Conservation (phyloP, 2,797 vertebrate species). For the Apodemus agrarius region DNA sequence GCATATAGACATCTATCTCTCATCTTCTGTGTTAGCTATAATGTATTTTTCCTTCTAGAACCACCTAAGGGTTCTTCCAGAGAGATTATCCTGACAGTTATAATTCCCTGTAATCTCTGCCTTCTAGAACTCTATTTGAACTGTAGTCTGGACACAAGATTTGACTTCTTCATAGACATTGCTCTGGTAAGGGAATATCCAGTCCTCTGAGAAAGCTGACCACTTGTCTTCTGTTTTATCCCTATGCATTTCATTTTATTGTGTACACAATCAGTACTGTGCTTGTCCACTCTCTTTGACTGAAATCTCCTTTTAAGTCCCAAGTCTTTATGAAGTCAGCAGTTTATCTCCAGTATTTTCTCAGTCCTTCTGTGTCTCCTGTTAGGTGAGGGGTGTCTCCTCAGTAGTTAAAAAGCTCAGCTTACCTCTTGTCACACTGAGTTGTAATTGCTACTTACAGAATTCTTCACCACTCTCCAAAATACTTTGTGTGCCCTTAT, state of each 20-base stretch:
- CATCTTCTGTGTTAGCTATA: not conserved
- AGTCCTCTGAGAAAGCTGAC: not conserved
- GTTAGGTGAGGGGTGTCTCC: not conserved
- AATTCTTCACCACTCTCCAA: not conserved
- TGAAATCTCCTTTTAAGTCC: not conserved
- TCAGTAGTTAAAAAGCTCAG: not conserved
- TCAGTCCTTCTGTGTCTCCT: not conserved
- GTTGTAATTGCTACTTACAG: not conserved
- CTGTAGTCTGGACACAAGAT: conserved; percentile 23
- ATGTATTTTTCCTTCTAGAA: conserved; percentile 1
- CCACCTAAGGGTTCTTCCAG: conserved; percentile 34
- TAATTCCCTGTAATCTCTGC: conserved; percentile 62
- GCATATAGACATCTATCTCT: conserved; percentile 75
- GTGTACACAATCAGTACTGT: not conserved
- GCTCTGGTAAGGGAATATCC: not conserved
- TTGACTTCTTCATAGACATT: conserved; percentile 8
- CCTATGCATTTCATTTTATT: not conserved
- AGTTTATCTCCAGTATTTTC: not conserved
- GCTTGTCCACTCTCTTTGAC: not conserved
- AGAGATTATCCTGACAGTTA: conserved; percentile 66
- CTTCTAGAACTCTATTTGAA: conserved; percentile 50
- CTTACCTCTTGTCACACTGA: not conserved
- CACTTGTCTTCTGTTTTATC: not conserved
- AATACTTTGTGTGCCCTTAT: not conserved
- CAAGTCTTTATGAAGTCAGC: rapidly evolving